A percentile compares a stretch with the other conserved stretches of the same genome.
Evolutionary conservation across 2,888 invertebrate species (phyloP).

Genomic region (Orthosia cruda): DNA sequence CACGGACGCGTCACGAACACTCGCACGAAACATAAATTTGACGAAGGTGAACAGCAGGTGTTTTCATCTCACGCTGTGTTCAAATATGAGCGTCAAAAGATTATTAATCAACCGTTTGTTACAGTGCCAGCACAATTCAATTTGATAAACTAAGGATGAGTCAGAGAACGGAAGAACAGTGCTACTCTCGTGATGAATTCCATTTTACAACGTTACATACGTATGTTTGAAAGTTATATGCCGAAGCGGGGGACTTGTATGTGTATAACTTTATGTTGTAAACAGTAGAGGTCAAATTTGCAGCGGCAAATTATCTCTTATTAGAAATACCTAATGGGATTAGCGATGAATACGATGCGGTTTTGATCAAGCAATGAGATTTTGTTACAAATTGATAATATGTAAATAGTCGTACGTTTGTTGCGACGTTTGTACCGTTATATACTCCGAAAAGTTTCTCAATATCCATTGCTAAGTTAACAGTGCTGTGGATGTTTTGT

Average conservation of each 20-base stretch:
- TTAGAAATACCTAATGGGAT: constrained; percentile 6
- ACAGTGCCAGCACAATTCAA: neutral
- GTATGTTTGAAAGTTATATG: neutral
- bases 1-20: constrained; percentile 10
- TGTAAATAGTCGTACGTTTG: neutral
- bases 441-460: too few relatives aligned
- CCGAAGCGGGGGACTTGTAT: neutral
- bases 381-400: neutral
- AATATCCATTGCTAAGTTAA: too few relatives aligned
- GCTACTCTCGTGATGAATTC: neutral
- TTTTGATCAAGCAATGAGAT: constrained; percentile 17
- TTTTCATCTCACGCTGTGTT: neutral
- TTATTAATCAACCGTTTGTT: neutral
- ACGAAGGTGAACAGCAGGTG: constrained; percentile 23
- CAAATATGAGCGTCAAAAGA: neutral
- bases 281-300: too few relatives aligned
- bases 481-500: neutral
- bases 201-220: neutral
- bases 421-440: too few relatives aligned
- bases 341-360: constrained; percentile 8
- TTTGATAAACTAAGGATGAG: neutral
- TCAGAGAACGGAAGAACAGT: too few relatives aligned
- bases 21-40: constrained; percentile 1
- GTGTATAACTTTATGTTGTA: too few relatives aligned
- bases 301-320: neutral